phyloP scores from a whole-genome alignment of 2,888 invertebrate species.

The Polyploca ridens region DNA sequence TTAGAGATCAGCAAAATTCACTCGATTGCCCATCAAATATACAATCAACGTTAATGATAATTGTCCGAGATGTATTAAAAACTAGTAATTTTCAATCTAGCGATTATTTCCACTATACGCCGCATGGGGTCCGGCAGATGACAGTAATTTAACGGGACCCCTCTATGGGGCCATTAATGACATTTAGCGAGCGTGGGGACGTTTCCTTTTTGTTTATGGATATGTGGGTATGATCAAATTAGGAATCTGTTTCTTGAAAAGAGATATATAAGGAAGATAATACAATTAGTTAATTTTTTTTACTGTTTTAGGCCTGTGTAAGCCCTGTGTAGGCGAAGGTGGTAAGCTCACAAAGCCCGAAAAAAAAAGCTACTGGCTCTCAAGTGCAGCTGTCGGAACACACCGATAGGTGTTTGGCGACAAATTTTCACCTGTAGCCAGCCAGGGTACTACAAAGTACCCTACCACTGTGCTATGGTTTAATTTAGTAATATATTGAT shows the following conservation, averaged over 20 bases:
- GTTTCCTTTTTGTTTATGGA: slow-evolving; percentile 12
- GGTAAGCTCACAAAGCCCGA: too few relatives aligned
- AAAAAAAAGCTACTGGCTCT: too few relatives aligned
- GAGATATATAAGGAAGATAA: too few relatives aligned
- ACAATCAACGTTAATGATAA: slow-evolving; percentile 8
- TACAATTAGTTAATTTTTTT: too few relatives aligned
- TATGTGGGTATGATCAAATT: background rate
- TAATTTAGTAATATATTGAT: too few relatives aligned
- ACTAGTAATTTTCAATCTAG: slow-evolving; percentile 57
- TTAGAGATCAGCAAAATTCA: slow-evolving; percentile 11
- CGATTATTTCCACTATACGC: slow-evolving; percentile 54
- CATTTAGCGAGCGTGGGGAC: slow-evolving; percentile 31
- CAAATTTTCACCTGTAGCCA: too few relatives aligned
- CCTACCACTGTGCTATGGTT: too few relatives aligned
- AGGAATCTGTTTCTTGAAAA: background rate
- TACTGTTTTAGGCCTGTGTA: too few relatives aligned
- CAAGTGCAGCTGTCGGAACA: too few relatives aligned
- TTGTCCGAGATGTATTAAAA: slow-evolving; percentile 32
- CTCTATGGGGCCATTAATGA: slow-evolving; percentile 36
- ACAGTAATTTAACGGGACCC: slow-evolving; percentile 36
- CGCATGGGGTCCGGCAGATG: slow-evolving; percentile 28
- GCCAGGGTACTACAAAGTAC: too few relatives aligned
- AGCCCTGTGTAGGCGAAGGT: too few relatives aligned
- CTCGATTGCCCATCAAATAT: slow-evolving; percentile 21
- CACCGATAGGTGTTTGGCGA: too few relatives aligned